Conservation (phyloP, 1,140 invertebrate species). For the Drosophila rufa region DNA sequence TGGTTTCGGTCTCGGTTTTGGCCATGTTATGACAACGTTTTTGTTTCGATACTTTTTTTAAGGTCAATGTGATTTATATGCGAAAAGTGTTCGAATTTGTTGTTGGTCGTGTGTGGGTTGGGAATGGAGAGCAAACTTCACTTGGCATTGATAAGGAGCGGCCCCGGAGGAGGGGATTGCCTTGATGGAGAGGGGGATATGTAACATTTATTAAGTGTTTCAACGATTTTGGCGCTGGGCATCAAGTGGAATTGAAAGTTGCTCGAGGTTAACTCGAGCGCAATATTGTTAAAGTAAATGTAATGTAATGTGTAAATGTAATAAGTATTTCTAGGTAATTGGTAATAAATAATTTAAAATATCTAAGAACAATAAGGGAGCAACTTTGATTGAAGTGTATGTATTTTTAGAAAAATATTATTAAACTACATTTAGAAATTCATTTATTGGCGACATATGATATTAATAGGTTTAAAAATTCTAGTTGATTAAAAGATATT, state of each 20-base stretch:
- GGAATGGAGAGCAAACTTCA: slow-evolving; percentile 39
- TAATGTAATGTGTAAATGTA: too few relatives aligned
- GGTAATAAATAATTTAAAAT: neutral
- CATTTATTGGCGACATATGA: neutral
- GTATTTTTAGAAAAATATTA: neutral
- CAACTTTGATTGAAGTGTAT: neutral
- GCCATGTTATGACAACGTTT: slow-evolving; percentile 65
- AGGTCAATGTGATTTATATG: slow-evolving; percentile 79
- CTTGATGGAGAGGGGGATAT: slow-evolving; percentile 2
- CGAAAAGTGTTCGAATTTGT: slow-evolving; percentile 48
- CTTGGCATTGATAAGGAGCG: slow-evolving; percentile 56
- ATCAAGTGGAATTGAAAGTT: slow-evolving; percentile 34
- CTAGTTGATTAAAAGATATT: neutral
- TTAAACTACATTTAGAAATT: neutral
- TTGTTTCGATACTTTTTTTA: slow-evolving; percentile 58
- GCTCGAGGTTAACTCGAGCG: neutral
- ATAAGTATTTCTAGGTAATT: neutral
- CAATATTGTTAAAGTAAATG: neutral
- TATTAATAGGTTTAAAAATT: neutral
- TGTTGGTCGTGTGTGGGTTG: slow-evolving; percentile 29
- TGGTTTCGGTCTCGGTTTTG: slow-evolving; percentile 31
- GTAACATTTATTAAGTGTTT: slow-evolving; percentile 37
- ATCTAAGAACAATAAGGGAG: too few relatives aligned
- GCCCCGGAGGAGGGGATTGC: neutral
- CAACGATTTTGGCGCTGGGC: slow-evolving; percentile 13